A percentile compares a stretch with the other conserved stretches of the same genome.
These are phyloP conservation scores for Megamerina dolium DNA, from an alignment of 2,888 invertebrate genomes.

Conservation along the genomic window DNA sequence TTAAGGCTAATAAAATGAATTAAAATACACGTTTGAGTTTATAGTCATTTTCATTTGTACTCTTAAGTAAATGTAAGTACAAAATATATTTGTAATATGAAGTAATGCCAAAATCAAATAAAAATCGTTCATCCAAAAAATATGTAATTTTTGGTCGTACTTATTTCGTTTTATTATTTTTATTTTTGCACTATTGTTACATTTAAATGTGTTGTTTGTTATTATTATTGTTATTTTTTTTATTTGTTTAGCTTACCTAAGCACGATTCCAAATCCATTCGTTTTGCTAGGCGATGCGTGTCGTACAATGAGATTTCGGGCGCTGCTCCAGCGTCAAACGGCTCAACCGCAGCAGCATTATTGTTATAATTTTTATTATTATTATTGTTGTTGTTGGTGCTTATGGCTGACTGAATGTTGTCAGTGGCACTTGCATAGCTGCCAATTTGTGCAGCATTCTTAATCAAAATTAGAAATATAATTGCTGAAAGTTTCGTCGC, in stretches of 20 bases:
- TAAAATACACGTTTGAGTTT: too few species aligned
- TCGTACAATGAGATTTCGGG: conserved; percentile 26
- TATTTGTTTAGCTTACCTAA: conserved; percentile 37
- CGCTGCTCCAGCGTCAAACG: conserved; percentile 4
- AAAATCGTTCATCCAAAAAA: too few species aligned
- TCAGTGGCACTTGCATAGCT: conserved; percentile 19
- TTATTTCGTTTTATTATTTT: too few species aligned
- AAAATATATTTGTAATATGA: too few species aligned
- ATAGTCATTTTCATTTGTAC: too few species aligned
- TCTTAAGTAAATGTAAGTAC: too few species aligned
- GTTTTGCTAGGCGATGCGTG: conserved; percentile 40
- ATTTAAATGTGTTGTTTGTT: too few species aligned
- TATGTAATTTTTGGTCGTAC: too few species aligned
- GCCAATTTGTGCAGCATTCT: conserved; percentile 22
- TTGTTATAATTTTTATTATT: conserved; percentile 4
- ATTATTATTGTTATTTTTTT: too few species aligned
- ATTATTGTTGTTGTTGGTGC: conserved; percentile 6
- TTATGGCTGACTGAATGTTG: conserved; percentile 21
- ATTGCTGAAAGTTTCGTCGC: conserved; percentile 11
- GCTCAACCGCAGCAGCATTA: conserved; percentile 8
- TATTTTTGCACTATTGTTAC: too few species aligned
- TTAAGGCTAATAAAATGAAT: too few species aligned
- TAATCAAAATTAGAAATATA: conserved; percentile 22
- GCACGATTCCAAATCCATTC: conserved; percentile 47
- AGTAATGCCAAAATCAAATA: too few species aligned